phyloP scores from a whole-genome alignment of 2,888 invertebrate genomes.

The Macrophya alboannulata region DNA sequence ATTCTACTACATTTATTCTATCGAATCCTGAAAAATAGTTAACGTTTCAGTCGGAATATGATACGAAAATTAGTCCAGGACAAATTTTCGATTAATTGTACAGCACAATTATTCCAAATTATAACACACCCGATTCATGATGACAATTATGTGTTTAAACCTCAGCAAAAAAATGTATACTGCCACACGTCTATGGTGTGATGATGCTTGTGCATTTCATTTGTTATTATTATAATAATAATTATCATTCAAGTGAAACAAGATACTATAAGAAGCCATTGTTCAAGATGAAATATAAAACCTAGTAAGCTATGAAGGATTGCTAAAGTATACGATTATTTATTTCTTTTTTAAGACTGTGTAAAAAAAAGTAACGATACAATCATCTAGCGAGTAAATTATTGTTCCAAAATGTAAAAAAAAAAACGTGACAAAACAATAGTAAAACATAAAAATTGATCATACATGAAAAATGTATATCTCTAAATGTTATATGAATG shows the following conservation, averaged over 20 bases:
- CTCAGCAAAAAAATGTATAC: conserved; percentile 3
- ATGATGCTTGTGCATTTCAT: background rate
- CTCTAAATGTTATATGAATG: background rate
- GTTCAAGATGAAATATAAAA: background rate
- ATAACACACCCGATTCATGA: conserved; percentile 11
- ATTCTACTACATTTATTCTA: background rate
- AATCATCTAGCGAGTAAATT: background rate
- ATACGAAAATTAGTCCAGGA: background rate
- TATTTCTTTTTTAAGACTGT: background rate
- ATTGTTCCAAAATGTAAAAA: background rate
- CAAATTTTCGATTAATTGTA: background rate
- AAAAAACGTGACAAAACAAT: background rate
- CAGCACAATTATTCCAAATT: background rate
- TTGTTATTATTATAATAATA: conserved; percentile 8
- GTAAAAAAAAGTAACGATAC: background rate
- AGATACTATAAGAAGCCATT: conserved; percentile 6
- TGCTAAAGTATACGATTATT: background rate
- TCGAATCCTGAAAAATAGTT: too few species aligned
- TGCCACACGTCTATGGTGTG: background rate
- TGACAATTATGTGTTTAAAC: background rate
- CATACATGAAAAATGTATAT: background rate
- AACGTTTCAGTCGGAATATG: too few species aligned
- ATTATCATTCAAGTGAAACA: conserved; percentile 37
- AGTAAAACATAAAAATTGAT: background rate
- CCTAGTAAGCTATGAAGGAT: conserved; percentile 6